Conservation (phyloP, 23 tunicate genomes). For the Diplosoma virens region DNA sequence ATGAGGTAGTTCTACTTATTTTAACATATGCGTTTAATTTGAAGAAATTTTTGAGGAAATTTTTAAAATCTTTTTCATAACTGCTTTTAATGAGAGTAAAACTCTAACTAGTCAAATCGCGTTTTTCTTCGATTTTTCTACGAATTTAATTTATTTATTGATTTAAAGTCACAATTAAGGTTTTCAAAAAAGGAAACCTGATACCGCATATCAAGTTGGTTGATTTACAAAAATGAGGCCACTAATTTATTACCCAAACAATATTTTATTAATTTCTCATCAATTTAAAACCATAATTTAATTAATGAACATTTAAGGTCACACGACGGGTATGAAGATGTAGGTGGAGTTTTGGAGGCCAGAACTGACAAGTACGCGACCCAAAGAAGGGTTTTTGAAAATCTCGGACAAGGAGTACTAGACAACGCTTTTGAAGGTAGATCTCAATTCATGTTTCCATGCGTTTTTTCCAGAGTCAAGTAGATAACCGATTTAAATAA, state of each 20-base stretch:
- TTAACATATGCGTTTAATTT: no score
- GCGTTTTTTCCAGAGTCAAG: no score
- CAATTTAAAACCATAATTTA: neutral
- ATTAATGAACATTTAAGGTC: slow-evolving; percentile 46
- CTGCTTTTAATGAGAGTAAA: no score
- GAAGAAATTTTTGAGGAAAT: no score
- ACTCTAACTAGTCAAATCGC: no score
- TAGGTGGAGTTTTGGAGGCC: slow-evolving; percentile 63
- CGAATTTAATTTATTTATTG: no score
- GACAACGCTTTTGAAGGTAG: slow-evolving; percentile 98
- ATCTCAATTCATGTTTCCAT: neutral
- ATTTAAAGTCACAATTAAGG: no score
- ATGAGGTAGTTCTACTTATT: no score
- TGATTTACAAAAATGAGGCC: no score
- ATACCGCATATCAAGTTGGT: neutral
- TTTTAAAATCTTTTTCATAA: no score
- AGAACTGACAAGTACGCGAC: slow-evolving; percentile 72
- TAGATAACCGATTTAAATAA: no score
- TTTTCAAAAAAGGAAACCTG: neutral
- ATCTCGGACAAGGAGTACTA: slow-evolving; percentile 94
- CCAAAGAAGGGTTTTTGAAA: slow-evolving; percentile 89
- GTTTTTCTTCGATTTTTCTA: no score
- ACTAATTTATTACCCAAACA: neutral
- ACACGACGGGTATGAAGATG: slow-evolving; percentile 91
- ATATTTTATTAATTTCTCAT: neutral